Evolutionary conservation across 2,113 vertebrate species (phyloP).

Genomic region (Laterallus jamaicensis): DNA sequence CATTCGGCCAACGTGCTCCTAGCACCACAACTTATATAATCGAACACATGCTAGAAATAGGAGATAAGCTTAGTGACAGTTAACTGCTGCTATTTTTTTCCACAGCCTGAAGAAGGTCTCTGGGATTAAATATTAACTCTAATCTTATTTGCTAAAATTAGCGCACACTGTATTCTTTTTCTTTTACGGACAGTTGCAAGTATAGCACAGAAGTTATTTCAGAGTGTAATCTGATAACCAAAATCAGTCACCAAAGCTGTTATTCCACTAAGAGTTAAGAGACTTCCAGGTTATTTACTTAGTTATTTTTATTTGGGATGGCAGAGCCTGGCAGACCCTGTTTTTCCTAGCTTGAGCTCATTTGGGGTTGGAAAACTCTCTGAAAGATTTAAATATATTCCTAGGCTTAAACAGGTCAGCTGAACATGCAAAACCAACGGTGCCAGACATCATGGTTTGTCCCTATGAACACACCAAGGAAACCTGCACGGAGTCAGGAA

Average conservation of each 20-base stretch:
- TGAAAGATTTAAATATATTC: not conserved
- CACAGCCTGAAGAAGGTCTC: slow-evolving; percentile 44
- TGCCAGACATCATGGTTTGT: not conserved
- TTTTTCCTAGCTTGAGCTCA: not conserved
- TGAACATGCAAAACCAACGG: not conserved
- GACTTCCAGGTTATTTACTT: slow-evolving; percentile 51
- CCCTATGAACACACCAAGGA: not conserved
- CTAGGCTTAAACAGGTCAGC: not conserved
- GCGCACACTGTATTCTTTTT: slow-evolving; percentile 40
- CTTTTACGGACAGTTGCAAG: slow-evolving; percentile 29
- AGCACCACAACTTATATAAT: slow-evolving; percentile 56
- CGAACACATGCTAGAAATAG: slow-evolving; percentile 50
- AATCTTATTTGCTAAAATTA: slow-evolving; percentile 72
- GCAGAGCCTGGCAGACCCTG: not conserved
- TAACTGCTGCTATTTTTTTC: slow-evolving; percentile 40
- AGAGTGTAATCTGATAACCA: slow-evolving; percentile 60
- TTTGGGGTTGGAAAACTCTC: not conserved
- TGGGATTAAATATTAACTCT: slow-evolving; percentile 55
- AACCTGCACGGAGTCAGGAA: not conserved
- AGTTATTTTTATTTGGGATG: slow-evolving; percentile 49
- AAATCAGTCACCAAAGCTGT: slow-evolving; percentile 56
- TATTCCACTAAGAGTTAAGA: slow-evolving; percentile 59
- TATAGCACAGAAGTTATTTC: slow-evolving; percentile 35
- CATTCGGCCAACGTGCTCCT: not conserved
- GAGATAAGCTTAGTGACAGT: slow-evolving; percentile 60